Evolutionary conservation across 2,888 invertebrate species (phyloP), one percentile per base, ranked within the genome.

Genomic region (Nowickia ferox): DNA sequence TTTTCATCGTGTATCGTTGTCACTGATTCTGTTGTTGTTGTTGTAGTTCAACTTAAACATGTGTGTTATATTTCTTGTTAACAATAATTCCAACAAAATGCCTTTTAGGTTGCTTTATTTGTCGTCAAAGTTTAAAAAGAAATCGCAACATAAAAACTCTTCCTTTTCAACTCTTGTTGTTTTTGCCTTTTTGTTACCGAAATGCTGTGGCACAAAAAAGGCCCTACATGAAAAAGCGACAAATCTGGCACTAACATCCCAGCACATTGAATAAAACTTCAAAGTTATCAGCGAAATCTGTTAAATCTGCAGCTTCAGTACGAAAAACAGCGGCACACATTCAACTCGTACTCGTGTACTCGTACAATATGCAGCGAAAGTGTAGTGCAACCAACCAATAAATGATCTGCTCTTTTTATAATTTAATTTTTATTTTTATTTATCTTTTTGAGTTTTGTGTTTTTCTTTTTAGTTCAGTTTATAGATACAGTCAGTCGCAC

Each of bases 11-110:
- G 46, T 55, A 11, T 19, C 74, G 11, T 42, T 61, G 51, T 46
- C 42, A 40, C 19, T 63, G 10, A 38, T 61, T 15, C 17, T 48
- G 38, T 71, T 71, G 48, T 30, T 69, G 42, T 46, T 48, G 75
- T 79, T 71, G 69, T 48, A 66, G 80, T 84, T 63, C 76, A 59
- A 76, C 71, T 61, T 66, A 74, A 75, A 72, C 81, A 79, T 81
- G 69, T 84, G 84, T 84, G 84, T 87, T 84, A 81, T 80, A 81
- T 82, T 88, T 90, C 88, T 91, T 91, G 91, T 91, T 91, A 91
- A 91, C 91, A 91, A 91, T 90, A 90, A 91, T 91, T 91, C 90
- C 88, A 90, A 91, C 91, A 91, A 91, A 91, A 90, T 91, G 89
- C 83, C 84, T 84, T 84, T 80, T 87, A 83, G 75, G 65, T 83